Conservation (phyloP, 2,113 vertebrate genomes). For the Tursiops truncatus region DNA sequence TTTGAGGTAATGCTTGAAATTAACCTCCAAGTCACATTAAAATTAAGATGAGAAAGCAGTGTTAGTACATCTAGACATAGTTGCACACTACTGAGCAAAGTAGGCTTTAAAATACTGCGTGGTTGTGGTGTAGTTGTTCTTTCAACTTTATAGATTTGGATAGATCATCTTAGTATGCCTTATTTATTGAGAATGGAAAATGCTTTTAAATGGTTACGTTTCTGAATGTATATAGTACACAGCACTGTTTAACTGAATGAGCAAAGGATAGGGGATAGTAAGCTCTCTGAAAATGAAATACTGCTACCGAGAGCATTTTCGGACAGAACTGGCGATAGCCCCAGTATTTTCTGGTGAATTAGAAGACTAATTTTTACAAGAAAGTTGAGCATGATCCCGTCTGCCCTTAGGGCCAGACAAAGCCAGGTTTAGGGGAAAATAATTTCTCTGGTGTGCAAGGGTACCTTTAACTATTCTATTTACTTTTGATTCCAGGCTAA, state of each 20-base stretch:
- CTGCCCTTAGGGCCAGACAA: not conserved
- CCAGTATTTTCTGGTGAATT: not conserved
- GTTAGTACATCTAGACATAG: not conserved
- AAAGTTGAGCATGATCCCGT: not conserved
- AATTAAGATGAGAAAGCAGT: not conserved
- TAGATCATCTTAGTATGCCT: not conserved
- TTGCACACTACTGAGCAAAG: not conserved
- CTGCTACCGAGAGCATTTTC: not conserved
- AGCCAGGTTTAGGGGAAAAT: not conserved
- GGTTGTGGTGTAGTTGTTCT: not conserved
- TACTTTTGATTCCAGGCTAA: conserved; percentile 89
- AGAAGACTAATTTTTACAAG: not conserved
- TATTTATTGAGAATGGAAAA: not conserved
- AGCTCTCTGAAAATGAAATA: not conserved
- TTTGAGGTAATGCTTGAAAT: not conserved
- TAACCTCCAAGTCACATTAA: not conserved
- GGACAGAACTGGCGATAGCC: accelerated
- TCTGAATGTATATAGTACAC: not conserved
- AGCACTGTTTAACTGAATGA: not conserved
- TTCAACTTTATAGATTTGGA: not conserved
- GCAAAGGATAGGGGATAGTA: not conserved
- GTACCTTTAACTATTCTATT: conserved; percentile 16
- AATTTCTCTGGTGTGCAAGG: accelerated
- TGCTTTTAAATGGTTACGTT: not conserved
- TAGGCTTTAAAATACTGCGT: not conserved